Evolutionary conservation across 2,888 invertebrate genomes (phyloP), one percentile per base, ranked within the genome.

Genomic region (Cantharis nigra): DNA sequence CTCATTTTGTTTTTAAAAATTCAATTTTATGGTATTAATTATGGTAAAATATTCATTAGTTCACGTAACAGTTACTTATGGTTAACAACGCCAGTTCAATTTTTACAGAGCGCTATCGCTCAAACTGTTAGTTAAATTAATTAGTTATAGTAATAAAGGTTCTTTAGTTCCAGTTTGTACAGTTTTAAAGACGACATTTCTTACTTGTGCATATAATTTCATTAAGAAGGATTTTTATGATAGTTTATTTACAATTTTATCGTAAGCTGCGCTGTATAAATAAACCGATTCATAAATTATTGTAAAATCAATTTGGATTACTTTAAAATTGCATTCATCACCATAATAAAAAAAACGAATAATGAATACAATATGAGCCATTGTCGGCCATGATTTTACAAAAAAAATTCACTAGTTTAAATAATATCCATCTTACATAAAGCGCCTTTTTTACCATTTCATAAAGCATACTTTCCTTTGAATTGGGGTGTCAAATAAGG

Each of bases 401-500:
- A 30, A 67, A 76, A 76, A 49, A 76, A 73, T 28, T 33, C 16
- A 16, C 16, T 67, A 20, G 33, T 70, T 76, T 49, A 64, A 72
- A 70, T 76, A 70, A 69, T 49, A 65, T 62, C 65, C 67, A 65
- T 63, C 70, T 28, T 63, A 23, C 16, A 28, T 20, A 30, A 16
- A 26, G 10, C 26, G 49, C 28, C 9, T 16, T 28, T 72, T 70
- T 71, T 74, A 72, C 69, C 14, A 18, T 18, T 20, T n/a, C 72
- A 64, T 77, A 78, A 70, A 78, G 77, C 18, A 49, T 72, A 76
- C 28, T 70, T 49, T 79, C 77, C 76, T 67, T 63, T 70, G 62
- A 70, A 74, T 71, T 77, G 72, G 79, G 80, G 80, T 79, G 78
- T 70, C 62, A 74, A 71, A 74, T 71, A 74, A 75, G 78, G 78